Conservation (phyloP, 2,888 invertebrate species). For the Drosophila suboccidentalis region DNA sequence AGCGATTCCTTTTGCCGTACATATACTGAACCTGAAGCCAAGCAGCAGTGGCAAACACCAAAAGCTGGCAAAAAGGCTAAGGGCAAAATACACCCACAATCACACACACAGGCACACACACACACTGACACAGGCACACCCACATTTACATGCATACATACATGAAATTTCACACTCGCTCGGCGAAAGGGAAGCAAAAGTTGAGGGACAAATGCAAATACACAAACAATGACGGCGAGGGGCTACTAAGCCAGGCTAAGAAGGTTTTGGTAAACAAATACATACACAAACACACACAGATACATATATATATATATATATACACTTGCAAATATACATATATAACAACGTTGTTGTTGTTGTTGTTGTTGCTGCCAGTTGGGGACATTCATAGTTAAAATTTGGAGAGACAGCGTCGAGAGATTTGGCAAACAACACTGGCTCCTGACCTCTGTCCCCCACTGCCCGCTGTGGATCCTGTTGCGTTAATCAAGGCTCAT, state of each 20-base stretch:
- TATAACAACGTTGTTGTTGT: conserved; percentile 33
- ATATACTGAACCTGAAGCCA: conserved; percentile 41
- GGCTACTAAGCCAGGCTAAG: conserved; percentile 81
- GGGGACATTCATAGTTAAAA: conserved; percentile 78
- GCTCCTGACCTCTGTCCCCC: conserved; percentile 11
- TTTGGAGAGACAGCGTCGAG: conserved; percentile 78
- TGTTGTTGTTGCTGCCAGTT: conserved; percentile 46
- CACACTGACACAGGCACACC: conserved; percentile 11
- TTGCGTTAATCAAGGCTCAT: conserved; percentile 76
- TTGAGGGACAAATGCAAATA: conserved; percentile 70
- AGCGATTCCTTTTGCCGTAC: conserved; percentile 37
- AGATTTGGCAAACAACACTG: conserved; percentile 74
- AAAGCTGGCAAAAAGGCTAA: conserved; percentile 66
- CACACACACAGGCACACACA: conserved; percentile 18
- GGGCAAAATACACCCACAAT: conserved; percentile 44
- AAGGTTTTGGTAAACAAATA: conserved; percentile 78
- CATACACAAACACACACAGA: conserved; percentile 39
- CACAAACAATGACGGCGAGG: conserved; percentile 76
- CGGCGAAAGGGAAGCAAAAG: conserved; percentile 37
- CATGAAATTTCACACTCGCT: conserved; percentile 74
- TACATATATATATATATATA: conserved; percentile 3
- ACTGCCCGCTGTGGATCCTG: conserved; percentile 17
- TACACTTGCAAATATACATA: conserved; percentile 26
- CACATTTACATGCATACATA: conserved; percentile 24
- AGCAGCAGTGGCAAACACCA: conserved; percentile 57